Evolutionary conservation across 2,113 vertebrate species (phyloP).

Genomic region (Okapia johnstoni): DNA sequence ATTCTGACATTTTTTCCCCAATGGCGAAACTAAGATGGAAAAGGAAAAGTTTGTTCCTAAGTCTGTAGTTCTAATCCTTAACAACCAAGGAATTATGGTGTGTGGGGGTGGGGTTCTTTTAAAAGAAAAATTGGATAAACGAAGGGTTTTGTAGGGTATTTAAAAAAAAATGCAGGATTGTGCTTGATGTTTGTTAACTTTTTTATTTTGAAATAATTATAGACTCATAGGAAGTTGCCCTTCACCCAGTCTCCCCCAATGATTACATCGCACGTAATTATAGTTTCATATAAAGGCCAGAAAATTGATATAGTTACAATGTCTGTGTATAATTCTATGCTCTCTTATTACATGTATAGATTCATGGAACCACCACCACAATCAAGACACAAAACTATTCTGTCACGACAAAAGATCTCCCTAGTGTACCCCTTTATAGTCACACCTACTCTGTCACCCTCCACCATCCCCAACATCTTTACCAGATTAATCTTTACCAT

Average conservation of each 20-base stretch:
- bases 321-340: neutral
- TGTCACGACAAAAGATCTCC: neutral
- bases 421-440: neutral
- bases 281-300: neutral
- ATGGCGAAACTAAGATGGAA: neutral
- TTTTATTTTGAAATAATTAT: slow-evolving; percentile 35
- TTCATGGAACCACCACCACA: neutral
- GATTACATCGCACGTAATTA: neutral
- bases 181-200: neutral
- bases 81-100: neutral
- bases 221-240: slow-evolving; percentile 17
- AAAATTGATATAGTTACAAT: neutral
- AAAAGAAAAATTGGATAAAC: slow-evolving; percentile 23
- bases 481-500: neutral
- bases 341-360: neutral
- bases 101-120: neutral
- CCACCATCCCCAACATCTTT: neutral
- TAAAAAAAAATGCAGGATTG: neutral
- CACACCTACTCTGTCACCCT: neutral
- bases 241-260: neutral
- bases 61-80: neutral
- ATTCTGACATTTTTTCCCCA: neutral
- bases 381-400: neutral
- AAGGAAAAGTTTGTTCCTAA: neutral
- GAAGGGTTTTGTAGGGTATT: neutral